These are phyloP conservation scores for Mizuhopecten yessoensis DNA, from an alignment of 1,140 invertebrate genomes.

Conservation along the genomic window DNA sequence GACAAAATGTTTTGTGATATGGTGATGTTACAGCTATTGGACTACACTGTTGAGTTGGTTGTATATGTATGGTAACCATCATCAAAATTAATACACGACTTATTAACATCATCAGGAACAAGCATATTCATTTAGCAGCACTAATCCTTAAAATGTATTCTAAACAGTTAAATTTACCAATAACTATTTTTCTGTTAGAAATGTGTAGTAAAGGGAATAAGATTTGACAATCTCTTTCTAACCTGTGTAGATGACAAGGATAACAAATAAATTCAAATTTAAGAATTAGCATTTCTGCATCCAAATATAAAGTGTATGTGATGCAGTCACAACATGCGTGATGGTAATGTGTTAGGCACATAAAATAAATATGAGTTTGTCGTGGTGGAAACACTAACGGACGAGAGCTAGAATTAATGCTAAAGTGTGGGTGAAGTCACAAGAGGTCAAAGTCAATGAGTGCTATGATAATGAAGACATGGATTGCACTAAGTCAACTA, in stretches of 20 bases:
- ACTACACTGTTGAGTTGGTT: too few species aligned
- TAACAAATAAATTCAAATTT: too few species aligned
- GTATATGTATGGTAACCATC: too few species aligned
- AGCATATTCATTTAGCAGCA: too few species aligned
- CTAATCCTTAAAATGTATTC: too few species aligned
- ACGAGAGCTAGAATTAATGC: too few species aligned
- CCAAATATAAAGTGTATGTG: neutral
- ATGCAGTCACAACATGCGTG: neutral
- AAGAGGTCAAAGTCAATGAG: neutral
- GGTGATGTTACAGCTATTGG: too few species aligned
- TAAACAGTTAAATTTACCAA: neutral
- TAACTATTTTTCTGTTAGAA: neutral
- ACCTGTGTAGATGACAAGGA: neutral
- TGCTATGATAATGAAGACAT: conserved; percentile 46
- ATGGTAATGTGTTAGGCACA: neutral
- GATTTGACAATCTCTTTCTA: too few species aligned
- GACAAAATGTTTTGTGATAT: too few species aligned
- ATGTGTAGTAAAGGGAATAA: neutral
- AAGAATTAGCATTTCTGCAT: neutral
- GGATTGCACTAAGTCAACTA: conserved; percentile 74
- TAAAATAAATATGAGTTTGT: neutral
- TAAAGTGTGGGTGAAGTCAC: neutral
- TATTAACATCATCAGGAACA: too few species aligned
- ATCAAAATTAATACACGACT: too few species aligned
- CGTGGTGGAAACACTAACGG: too few species aligned